phyloP scores from a whole-genome alignment of 53 echinoderm and acorn worm species.

The Apostichopus leukothele region DNA sequence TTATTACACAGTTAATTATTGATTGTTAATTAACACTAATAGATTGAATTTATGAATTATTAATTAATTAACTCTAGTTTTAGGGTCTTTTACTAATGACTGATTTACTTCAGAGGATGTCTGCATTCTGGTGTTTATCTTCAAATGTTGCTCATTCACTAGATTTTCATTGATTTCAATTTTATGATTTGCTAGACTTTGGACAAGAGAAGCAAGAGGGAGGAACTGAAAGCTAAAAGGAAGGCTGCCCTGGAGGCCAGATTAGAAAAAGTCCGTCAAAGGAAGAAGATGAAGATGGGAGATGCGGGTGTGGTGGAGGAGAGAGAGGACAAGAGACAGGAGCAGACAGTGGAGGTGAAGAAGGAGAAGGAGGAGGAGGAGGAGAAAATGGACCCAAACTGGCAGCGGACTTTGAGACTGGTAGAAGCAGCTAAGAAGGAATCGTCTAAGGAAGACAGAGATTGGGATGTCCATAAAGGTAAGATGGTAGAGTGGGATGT shows the following conservation, averaged over 20 bases:
- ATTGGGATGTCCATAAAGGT: constrained; percentile 77
- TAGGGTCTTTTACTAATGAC: too few relatives aligned
- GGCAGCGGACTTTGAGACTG: constrained; percentile 31
- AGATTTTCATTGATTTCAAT: neutral
- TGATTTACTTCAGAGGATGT: too few relatives aligned
- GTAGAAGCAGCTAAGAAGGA: constrained; percentile 31
- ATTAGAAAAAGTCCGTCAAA: constrained; percentile 88
- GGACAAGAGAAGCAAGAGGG: constrained; percentile 74
- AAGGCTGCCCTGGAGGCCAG: constrained; percentile 87
- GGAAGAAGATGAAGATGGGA: constrained; percentile 66
- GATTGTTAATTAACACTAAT: too few relatives aligned
- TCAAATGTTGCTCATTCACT: too few relatives aligned
- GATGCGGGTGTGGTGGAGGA: neutral
- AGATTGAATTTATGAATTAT: too few relatives aligned
- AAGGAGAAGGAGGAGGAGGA: constrained; percentile 39
- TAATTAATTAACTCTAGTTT: too few relatives aligned
- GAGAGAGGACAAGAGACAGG: constrained; percentile 15
- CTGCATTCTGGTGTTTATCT: too few relatives aligned
- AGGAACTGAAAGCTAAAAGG: constrained; percentile 86
- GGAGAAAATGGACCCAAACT: constrained; percentile 9
- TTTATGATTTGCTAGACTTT: constrained; percentile 55
- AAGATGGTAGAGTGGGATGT: neutral
- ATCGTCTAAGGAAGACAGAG: constrained; percentile 48
- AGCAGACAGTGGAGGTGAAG: neutral
- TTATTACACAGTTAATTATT: too few relatives aligned